A percentile compares a stretch with the other conserved stretches of the same genome.
Evolutionary conservation across 23 tunicate species (phyloP).

Genomic region (Clavelina lepadiformis): DNA sequence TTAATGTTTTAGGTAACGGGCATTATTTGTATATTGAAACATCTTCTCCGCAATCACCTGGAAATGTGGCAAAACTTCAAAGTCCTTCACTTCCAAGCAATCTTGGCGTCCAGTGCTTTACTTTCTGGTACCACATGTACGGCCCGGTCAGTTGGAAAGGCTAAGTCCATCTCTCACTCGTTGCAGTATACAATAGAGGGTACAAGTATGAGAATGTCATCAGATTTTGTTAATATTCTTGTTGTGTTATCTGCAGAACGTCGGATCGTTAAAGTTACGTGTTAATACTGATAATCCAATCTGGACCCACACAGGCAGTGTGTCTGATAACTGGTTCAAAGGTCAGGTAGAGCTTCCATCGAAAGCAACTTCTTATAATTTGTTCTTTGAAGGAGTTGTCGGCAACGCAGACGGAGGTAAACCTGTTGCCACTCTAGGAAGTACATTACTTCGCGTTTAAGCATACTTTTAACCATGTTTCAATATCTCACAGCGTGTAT

Average conservation of each 20-base stretch:
- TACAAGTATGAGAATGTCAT: too few relatives aligned
- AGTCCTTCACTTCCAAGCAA: slow-evolving; percentile 12
- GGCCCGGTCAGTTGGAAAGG: slow-evolving; percentile 70
- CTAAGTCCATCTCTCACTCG: neutral
- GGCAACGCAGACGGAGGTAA: slow-evolving; percentile 3
- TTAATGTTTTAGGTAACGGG: slow-evolving; percentile 34
- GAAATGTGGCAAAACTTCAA: slow-evolving; percentile 28
- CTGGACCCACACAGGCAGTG: slow-evolving; percentile 21
- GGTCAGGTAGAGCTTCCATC: slow-evolving; percentile 17
- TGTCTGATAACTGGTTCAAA: slow-evolving; percentile 52
- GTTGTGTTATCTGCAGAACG: too few relatives aligned
- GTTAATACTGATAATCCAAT: too few relatives aligned
- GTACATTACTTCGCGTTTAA: too few relatives aligned
- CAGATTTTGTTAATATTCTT: too few relatives aligned
- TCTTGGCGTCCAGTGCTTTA: slow-evolving; percentile 23
- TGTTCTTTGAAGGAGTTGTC: slow-evolving; percentile 30
- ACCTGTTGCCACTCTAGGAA: too few relatives aligned
- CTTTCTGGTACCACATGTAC: slow-evolving; percentile 70
- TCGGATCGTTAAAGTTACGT: too few relatives aligned
- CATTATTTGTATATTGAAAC: slow-evolving; percentile 89
- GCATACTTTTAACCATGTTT: too few relatives aligned
- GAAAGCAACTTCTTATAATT: neutral
- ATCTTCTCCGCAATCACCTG: slow-evolving; percentile 43
- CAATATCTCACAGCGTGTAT: too few relatives aligned
- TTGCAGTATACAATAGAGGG: neutral